These are phyloP conservation scores for Irena cyanogastra DNA, from an alignment of 2,113 vertebrate genomes.

Conservation along the genomic window DNA sequence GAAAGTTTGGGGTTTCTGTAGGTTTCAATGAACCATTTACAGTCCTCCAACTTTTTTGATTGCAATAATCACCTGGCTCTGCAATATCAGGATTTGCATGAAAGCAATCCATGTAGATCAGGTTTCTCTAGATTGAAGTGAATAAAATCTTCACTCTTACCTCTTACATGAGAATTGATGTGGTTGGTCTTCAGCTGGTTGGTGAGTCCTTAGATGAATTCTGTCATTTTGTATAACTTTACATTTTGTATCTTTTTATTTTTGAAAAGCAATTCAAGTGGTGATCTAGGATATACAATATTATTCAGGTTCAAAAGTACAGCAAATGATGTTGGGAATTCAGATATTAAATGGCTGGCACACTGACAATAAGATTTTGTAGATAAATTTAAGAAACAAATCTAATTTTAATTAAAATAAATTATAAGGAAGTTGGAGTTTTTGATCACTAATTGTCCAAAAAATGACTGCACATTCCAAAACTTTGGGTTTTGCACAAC, in stretches of 20 bases:
- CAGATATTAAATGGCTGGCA: background rate
- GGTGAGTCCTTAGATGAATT: background rate
- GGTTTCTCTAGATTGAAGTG: background rate
- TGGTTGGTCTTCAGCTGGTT: background rate
- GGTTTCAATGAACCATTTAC: background rate
- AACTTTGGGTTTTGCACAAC: background rate
- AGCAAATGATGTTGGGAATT: background rate
- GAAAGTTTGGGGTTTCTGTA: background rate
- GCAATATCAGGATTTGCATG: background rate
- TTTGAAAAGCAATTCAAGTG: background rate
- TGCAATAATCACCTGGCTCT: background rate
- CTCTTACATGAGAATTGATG: background rate
- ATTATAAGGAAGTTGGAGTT: conserved; percentile 11
- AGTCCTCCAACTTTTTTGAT: background rate
- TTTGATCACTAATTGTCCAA: conserved; percentile 21
- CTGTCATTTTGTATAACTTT: background rate
- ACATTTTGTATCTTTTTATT: background rate
- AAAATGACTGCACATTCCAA: background rate
- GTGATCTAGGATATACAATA: background rate
- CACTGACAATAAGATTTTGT: background rate
- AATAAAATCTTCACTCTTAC: background rate
- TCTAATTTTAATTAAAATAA: conserved; percentile 41
- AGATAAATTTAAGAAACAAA: background rate
- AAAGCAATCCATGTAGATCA: background rate
- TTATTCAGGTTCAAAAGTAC: background rate